Conservation (phyloP, 2,888 invertebrate species). For the Morpho deidamia region DNA sequence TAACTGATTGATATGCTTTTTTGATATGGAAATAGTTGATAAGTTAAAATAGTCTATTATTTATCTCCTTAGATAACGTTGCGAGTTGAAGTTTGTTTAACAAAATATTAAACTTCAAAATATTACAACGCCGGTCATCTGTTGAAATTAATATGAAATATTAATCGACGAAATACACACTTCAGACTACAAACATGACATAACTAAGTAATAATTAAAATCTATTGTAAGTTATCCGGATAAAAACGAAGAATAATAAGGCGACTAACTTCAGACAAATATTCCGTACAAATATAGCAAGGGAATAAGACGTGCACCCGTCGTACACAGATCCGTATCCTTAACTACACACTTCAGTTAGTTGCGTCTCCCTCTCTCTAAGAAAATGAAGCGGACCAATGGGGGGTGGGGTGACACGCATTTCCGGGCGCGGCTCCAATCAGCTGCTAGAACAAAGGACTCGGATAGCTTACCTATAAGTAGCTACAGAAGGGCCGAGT, state of each 20-base stretch:
- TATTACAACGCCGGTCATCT: too few species aligned
- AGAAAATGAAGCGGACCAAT: conserved; percentile 79
- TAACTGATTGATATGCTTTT: too few species aligned
- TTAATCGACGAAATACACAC: background rate
- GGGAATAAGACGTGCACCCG: conserved; percentile 48
- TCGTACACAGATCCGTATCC: conserved; percentile 68
- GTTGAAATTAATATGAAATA: background rate
- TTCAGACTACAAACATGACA: background rate
- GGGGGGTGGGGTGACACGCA: conserved; percentile 79
- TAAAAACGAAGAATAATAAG: too few species aligned
- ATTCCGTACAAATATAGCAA: conserved; percentile 63
- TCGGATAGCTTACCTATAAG: conserved; percentile 74
- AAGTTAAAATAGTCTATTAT: too few species aligned
- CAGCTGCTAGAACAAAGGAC: conserved; percentile 80
- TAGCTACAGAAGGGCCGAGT: conserved; percentile 68
- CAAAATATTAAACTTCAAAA: too few species aligned
- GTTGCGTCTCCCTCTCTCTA: conserved; percentile 75
- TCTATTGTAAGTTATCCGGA: background rate
- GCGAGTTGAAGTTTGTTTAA: too few species aligned
- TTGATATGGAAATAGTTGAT: too few species aligned
- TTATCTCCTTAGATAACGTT: too few species aligned
- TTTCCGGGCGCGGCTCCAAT: conserved; percentile 78
- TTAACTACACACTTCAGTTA: conserved; percentile 68
- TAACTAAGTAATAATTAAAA: background rate
- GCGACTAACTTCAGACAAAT: conserved; percentile 37